These are phyloP conservation scores for Chrosomus eos DNA, from an alignment of 2,797 vertebrate species.

Conservation along the genomic window DNA sequence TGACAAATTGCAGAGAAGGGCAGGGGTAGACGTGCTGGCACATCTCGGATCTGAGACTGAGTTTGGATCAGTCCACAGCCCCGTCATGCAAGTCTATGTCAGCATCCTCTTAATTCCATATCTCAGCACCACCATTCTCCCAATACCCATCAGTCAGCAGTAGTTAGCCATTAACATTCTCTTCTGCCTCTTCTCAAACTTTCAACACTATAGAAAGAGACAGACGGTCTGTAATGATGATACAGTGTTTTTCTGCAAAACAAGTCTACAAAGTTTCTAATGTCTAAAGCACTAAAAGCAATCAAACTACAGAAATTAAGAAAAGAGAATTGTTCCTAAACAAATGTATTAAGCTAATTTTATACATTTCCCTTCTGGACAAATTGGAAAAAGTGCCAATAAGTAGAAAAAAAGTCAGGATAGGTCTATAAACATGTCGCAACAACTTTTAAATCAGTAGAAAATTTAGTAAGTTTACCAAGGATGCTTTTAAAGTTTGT, in stretches of 20 bases:
- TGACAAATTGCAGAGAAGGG: conserved; percentile 65
- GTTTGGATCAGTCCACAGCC: conserved; percentile 47
- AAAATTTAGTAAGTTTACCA: neutral
- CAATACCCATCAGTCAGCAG: conserved; percentile 56
- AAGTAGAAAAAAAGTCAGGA: neutral
- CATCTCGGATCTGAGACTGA: conserved; percentile 40
- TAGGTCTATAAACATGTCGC: neutral
- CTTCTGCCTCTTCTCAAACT: conserved; percentile 35
- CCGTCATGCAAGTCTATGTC: conserved; percentile 49
- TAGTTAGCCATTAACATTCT: conserved; percentile 48
- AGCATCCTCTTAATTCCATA: conserved; percentile 56
- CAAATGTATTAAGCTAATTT: neutral
- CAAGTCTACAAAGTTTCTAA: conserved; percentile 8
- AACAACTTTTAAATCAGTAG: neutral
- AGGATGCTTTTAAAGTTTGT: neutral
- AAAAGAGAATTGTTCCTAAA: neutral
- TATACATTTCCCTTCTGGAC: neutral
- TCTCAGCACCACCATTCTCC: conserved; percentile 52
- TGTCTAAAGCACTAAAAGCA: conserved; percentile 5
- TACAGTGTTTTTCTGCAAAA: neutral
- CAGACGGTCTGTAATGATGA: conserved; percentile 20
- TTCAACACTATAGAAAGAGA: conserved; percentile 37
- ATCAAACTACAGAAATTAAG: conserved; percentile 13
- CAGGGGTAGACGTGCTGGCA: conserved; percentile 52
- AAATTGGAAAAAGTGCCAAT: neutral